Evolutionary conservation across 2,888 invertebrate species (phyloP), one percentile per base, ranked within the genome.

Genomic region (Clivina fossor): DNA sequence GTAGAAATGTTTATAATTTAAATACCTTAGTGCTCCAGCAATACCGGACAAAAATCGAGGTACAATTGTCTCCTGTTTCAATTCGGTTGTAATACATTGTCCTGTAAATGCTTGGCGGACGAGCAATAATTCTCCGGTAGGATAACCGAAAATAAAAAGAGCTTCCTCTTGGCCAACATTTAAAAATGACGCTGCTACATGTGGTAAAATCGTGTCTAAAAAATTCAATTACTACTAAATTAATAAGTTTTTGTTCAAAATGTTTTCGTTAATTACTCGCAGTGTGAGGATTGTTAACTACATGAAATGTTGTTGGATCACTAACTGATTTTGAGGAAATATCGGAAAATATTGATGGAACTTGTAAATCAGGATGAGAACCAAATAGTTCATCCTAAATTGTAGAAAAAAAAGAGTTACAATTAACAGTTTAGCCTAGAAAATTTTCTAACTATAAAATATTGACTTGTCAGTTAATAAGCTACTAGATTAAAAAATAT

Each of bases 271-370:
- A 77, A 81, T 80, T 77, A 86, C 86, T 83, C 66, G 84, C 79
- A 63, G 80, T 82, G 50, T 82, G 80, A 63, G 84, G 82, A 62
- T 82, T 84, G 63, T 84, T 85, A 60, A 91, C 83, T 47, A 90
- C 83, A 70, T 85, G 83, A 71, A 85, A 89, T 60, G 86, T 86
- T 58, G 80, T 80, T 28, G 88, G 83, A 73, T 88, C 86, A 63
- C 84, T 81, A 2, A 85, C 78, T 38, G 78, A 77, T 19, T 75
- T 74, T 48, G 80, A 73, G 54, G 82, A 84, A 0, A 86, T 85
- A 69, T 93, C 88, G 61, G 83, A 81, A 71, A 94, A 91, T 69
- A 94, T 88, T 41, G 94, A 94, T 61, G 84, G 82, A 1, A 79
- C 73, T 58, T 78, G 78, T 4, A 78, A 66, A 60, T 82, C 81